Percentiles rank a stretch among this genome's conserved stretches.
phyloP scores from a whole-genome alignment of 2,888 invertebrate genomes.

The Atethmia centrago region DNA sequence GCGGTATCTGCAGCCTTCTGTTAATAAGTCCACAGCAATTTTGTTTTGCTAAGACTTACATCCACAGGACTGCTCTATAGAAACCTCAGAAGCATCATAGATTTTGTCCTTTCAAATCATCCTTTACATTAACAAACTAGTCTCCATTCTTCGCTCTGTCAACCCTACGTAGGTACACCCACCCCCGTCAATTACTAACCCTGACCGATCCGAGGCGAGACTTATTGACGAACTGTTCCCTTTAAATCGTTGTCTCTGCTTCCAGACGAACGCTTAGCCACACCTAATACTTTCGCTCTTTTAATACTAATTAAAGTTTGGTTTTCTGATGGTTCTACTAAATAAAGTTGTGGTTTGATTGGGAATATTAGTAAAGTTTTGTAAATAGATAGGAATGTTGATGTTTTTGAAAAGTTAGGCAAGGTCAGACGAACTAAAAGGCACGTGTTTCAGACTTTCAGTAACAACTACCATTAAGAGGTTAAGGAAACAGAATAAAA shows the following conservation, averaged over 20 bases:
- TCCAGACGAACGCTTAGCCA: constrained; percentile 64
- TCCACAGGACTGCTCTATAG: not conserved
- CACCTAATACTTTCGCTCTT: constrained; percentile 54
- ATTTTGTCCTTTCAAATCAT: not conserved
- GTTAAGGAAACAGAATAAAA: not conserved
- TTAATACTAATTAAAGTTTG: constrained; percentile 47
- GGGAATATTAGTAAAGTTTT: not conserved
- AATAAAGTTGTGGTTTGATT: not conserved
- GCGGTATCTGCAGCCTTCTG: not conserved
- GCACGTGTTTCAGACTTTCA: constrained; percentile 10
- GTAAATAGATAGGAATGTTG: not conserved
- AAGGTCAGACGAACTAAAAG: constrained; percentile 16
- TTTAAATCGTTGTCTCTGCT: constrained; percentile 79
- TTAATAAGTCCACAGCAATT: not conserved
- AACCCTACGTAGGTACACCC: constrained; percentile 79
- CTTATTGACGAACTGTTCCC: constrained; percentile 89
- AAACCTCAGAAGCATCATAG: not conserved
- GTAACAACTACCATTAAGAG: not conserved
- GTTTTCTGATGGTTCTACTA: not conserved
- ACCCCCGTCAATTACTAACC: constrained; percentile 89
- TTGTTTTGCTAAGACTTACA: not conserved
- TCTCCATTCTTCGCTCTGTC: constrained; percentile 49
- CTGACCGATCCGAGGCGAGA: constrained; percentile 88
- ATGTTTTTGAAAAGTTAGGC: constrained; percentile 2
- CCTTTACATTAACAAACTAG: constrained; percentile 4